Conservation (phyloP, 2,797 vertebrate genomes). For the Poecile montanus region DNA sequence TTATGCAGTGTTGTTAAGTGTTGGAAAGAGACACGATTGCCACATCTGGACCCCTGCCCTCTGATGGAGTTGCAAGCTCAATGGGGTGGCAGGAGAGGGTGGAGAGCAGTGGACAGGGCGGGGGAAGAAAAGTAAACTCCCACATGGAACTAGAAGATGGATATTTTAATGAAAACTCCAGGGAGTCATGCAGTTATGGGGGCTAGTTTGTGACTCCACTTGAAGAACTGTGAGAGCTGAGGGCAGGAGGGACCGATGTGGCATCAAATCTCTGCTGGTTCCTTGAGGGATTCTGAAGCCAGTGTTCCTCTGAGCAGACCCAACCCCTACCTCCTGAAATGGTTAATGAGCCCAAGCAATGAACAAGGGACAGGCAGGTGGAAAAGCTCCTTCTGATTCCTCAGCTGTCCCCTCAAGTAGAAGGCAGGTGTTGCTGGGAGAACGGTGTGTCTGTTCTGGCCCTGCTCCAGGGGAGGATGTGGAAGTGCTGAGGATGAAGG, state of each 20-base stretch:
- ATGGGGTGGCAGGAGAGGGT: not conserved
- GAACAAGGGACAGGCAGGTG: accelerated
- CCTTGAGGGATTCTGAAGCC: not conserved
- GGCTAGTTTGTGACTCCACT: not conserved
- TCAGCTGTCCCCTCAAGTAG: not conserved
- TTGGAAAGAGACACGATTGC: conserved; percentile 23
- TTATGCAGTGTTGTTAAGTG: conserved; percentile 43
- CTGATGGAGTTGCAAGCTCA: not conserved
- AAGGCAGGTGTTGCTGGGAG: not conserved
- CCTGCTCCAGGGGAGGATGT: not conserved
- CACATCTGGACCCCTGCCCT: conserved; percentile 19
- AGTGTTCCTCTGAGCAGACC: not conserved
- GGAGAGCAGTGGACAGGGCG: not conserved
- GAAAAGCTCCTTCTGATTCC: accelerated
- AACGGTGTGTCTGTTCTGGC: not conserved
- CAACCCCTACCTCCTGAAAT: not conserved
- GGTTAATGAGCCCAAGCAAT: not conserved
- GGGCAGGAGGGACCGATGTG: not conserved
- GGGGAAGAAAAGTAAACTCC: not conserved
- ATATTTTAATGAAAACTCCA: not conserved
- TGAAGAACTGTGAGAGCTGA: not conserved
- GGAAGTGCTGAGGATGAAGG: not conserved
- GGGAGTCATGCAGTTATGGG: not conserved
- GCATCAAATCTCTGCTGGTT: not conserved
- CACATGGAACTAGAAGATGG: not conserved